A percentile compares a stretch with the other conserved stretches of the same genome.
phyloP scores from a whole-genome alignment of 2,888 invertebrate species.

The Uropetala carovei region DNA sequence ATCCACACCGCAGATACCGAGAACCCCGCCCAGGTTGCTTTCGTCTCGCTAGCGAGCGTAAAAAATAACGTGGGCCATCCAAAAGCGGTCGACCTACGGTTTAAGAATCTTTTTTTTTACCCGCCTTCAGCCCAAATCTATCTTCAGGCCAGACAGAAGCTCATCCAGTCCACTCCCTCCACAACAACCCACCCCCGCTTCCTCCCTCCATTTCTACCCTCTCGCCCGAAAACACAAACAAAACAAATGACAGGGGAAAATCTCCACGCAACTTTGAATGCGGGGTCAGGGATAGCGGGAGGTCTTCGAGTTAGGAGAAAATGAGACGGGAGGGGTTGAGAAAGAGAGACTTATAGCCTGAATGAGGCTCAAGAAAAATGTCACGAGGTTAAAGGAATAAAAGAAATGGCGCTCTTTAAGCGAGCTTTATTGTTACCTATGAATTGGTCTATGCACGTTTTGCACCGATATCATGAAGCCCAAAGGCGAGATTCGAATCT shows the following conservation, averaged over 20 bases:
- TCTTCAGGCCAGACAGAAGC: no score
- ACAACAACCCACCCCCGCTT: not conserved
- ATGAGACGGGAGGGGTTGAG: no score
- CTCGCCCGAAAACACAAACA: not conserved
- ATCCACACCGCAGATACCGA: not conserved
- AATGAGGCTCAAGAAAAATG: no score
- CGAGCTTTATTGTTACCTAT: no score
- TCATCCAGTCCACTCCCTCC: no score
- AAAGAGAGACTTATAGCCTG: no score
- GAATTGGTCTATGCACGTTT: no score
- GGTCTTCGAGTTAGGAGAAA: not conserved
- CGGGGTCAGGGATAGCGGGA: not conserved
- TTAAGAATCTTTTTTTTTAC: not conserved
- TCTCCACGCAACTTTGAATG: not conserved
- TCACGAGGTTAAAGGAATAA: no score
- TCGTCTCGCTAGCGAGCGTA: slow-evolving; percentile 12
- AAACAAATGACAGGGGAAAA: not conserved
- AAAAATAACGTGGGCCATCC: not conserved
- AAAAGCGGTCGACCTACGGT: not conserved
- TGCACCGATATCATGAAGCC: no score
- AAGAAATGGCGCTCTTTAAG: no score
- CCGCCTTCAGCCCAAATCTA: not conserved
- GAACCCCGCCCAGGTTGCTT: not conserved
- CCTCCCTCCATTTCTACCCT: not conserved
- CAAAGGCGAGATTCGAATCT: no score